Evolutionary conservation across 1,140 invertebrate species (phyloP).

Genomic region (Nasonia giraulti): DNA sequence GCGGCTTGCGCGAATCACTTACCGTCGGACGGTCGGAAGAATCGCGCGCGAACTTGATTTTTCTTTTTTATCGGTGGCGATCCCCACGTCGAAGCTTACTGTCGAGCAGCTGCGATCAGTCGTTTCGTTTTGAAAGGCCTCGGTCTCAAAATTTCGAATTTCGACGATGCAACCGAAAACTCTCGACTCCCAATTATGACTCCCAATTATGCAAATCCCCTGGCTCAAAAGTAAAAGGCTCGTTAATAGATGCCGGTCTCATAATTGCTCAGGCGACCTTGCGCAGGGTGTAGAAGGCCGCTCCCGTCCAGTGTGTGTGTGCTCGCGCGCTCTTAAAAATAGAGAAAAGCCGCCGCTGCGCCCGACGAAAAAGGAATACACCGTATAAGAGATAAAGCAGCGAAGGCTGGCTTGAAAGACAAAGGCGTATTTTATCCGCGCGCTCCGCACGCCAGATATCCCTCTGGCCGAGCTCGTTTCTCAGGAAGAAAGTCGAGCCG

Average conservation of each 20-base stretch:
- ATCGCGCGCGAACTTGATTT: too few relatives aligned
- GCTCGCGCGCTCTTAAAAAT: background rate
- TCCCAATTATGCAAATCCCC: too few relatives aligned
- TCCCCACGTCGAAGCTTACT: too few relatives aligned
- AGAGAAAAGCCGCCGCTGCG: background rate
- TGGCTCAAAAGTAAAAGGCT: too few relatives aligned
- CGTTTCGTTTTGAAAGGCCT: too few relatives aligned
- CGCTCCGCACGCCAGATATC: background rate
- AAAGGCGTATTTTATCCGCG: constrained; percentile 2
- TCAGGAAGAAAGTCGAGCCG: constrained; percentile 59
- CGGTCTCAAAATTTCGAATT: too few relatives aligned
- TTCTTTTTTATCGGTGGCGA: too few relatives aligned
- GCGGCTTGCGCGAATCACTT: background rate
- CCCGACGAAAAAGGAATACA: background rate
- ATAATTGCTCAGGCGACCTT: background rate
- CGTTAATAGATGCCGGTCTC: too few relatives aligned
- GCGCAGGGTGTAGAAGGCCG: constrained; percentile 11
- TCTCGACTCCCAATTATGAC: too few relatives aligned
- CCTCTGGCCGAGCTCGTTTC: constrained; percentile 43
- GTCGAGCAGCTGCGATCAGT: too few relatives aligned
- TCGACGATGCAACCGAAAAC: too few relatives aligned
- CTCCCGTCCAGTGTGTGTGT: background rate
- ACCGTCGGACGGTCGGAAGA: constrained; percentile 7
- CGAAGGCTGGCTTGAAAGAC: background rate
- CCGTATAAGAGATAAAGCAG: background rate